phyloP scores from a whole-genome alignment of 2,113 vertebrate genomes.

The Ophthalmolycus amberensis region DNA sequence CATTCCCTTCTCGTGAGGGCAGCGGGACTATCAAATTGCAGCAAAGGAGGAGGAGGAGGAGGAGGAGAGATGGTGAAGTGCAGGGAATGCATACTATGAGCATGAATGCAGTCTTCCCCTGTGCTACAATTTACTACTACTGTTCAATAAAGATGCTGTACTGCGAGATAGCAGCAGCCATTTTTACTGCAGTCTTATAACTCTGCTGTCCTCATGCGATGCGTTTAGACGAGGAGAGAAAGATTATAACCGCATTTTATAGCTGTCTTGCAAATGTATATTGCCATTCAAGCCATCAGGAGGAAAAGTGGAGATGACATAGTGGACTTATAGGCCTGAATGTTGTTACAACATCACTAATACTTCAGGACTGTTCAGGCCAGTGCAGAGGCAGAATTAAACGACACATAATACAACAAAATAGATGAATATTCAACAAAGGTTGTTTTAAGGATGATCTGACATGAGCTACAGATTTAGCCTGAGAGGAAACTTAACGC shows the following conservation, averaged over 20 bases:
- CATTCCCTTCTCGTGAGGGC: slow-evolving; percentile 36
- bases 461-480: neutral
- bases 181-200: slow-evolving; percentile 42
- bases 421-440: neutral
- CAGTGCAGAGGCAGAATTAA: neutral
- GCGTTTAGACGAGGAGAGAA: slow-evolving; percentile 33
- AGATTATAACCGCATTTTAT: slow-evolving; percentile 31
- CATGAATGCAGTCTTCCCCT: slow-evolving; percentile 8
- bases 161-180: slow-evolving; percentile 6
- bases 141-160: slow-evolving; percentile 1
- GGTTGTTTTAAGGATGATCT: neutral
- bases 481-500: neutral
- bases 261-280: slow-evolving; percentile 40
- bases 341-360: slow-evolving; percentile 22
- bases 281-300: slow-evolving; percentile 6
- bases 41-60: neutral
- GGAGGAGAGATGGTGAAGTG: neutral
- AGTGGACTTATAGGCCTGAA: slow-evolving; percentile 2
- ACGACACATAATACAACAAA: neutral
- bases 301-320: slow-evolving; percentile 11
- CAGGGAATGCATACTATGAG: slow-evolving; percentile 4
- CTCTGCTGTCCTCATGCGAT: slow-evolving; percentile 13
- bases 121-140: neutral
- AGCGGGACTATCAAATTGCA: slow-evolving; percentile 7
- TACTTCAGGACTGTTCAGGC: neutral